Percentiles rank a stretch among this genome's conserved stretches.
Conservation (phyloP, 2,888 invertebrate species). For the Mellilla xanthometata region DNA sequence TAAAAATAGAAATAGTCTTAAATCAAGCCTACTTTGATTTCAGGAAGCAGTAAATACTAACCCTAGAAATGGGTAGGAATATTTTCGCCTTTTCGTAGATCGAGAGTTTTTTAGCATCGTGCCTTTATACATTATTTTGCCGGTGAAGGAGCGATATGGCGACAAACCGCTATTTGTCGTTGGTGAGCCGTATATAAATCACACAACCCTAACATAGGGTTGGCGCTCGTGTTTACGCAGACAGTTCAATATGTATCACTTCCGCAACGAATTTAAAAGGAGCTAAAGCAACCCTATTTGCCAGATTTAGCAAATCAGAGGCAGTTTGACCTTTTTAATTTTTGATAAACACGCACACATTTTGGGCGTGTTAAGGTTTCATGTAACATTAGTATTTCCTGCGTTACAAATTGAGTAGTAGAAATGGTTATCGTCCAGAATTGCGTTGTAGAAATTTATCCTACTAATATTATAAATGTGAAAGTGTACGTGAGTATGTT, state of each 20-base stretch:
- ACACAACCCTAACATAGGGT: conserved; percentile 58
- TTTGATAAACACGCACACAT: too few species aligned
- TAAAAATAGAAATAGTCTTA: neutral
- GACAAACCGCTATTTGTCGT: conserved; percentile 80
- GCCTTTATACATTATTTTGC: conserved; percentile 64
- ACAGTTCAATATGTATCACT: conserved; percentile 43
- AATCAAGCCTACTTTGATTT: neutral
- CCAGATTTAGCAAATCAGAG: conserved; percentile 28
- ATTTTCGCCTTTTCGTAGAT: conserved; percentile 26
- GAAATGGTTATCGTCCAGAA: too few species aligned
- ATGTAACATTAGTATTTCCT: too few species aligned
- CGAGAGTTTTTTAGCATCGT: conserved; percentile 44
- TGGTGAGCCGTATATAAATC: conserved; percentile 69
- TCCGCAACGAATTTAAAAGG: conserved; percentile 28
- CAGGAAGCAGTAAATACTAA: conserved; percentile 10
- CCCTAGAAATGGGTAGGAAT: neutral
- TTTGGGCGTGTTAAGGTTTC: too few species aligned
- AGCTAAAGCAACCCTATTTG: conserved; percentile 29
- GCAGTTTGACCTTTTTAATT: neutral
- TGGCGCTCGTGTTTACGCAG: conserved; percentile 39
- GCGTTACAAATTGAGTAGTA: too few species aligned
- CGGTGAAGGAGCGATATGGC: conserved; percentile 69
- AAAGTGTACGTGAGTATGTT: too few species aligned
- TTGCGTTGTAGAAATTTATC: too few species aligned
- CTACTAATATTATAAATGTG: too few species aligned